A percentile compares a stretch with the other conserved stretches of the same genome.
phyloP scores from a whole-genome alignment of 2,113 vertebrate genomes.

The Psittacula cyanocephala region DNA sequence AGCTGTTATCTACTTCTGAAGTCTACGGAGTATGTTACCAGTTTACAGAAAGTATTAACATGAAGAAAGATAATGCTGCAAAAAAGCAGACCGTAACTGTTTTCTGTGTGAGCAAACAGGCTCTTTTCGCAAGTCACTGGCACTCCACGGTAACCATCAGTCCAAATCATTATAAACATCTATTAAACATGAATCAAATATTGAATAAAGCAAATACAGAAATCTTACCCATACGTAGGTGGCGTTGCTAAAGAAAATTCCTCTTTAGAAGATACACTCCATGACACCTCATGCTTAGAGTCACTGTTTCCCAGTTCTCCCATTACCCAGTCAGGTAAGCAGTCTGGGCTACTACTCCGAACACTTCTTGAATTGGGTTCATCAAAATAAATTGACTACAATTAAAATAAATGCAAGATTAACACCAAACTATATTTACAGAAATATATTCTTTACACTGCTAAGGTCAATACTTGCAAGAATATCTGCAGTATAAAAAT shows the following conservation, averaged over 20 bases:
- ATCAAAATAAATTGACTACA: constrained; percentile 90
- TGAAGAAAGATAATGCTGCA: neutral
- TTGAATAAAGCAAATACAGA: neutral
- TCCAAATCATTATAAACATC: neutral
- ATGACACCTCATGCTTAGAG: constrained; percentile 45
- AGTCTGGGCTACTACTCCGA: constrained; percentile 32
- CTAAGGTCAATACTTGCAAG: neutral
- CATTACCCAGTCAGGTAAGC: constrained; percentile 82
- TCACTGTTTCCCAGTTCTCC: constrained; percentile 74
- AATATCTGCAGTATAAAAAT: neutral
- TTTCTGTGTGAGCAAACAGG: neutral
- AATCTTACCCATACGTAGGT: constrained; percentile 57
- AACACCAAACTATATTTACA: neutral
- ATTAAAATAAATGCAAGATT: constrained; percentile 40
- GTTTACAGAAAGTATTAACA: neutral
- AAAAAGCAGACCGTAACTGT: neutral
- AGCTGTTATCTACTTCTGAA: neutral
- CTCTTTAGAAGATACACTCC: constrained; percentile 58
- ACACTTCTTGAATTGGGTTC: constrained; percentile 73
- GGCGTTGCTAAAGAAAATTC: constrained; percentile 26
- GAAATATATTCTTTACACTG: neutral
- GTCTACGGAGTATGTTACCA: neutral
- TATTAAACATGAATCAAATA: neutral
- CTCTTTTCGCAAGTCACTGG: neutral
- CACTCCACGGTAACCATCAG: neutral